Conservation (phyloP, 2,113 vertebrate genomes). For the Labeo catla region DNA sequence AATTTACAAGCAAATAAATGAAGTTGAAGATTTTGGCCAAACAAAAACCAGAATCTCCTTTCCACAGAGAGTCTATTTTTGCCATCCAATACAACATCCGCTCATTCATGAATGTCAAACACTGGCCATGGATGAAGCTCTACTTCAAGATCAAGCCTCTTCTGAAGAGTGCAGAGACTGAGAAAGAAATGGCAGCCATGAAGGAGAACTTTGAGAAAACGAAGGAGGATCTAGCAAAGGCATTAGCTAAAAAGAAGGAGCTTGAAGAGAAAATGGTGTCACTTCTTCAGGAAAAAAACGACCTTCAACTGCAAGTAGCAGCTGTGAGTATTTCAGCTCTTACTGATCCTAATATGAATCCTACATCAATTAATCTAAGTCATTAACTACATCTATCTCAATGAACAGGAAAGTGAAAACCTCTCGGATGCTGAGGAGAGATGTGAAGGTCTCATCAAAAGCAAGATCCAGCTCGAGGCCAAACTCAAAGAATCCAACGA, state of each 20-base stretch:
- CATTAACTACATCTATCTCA: no score
- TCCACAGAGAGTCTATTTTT: constrained; percentile 78
- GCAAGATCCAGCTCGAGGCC: constrained; percentile 77
- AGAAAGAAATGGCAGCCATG: constrained; percentile 83
- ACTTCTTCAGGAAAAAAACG: constrained; percentile 80
- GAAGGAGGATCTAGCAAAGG: constrained; percentile 80
- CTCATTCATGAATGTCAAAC: constrained; percentile 91
- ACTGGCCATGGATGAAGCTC: constrained; percentile 93
- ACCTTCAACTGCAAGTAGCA: constrained; percentile 77
- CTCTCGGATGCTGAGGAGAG: constrained; percentile 83
- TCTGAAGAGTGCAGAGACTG: constrained; percentile 78
- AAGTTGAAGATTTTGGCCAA: not conserved
- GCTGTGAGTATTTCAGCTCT: no score
- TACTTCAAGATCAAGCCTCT: constrained; percentile 90
- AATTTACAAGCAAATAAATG: no score
- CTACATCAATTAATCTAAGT: no score
- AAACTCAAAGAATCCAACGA: constrained; percentile 47
- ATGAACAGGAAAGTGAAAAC: constrained; percentile 76
- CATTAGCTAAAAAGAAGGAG: constrained; percentile 81
- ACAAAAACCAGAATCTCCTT: not conserved
- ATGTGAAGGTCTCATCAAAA: constrained; percentile 82
- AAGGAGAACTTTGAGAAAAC: constrained; percentile 81
- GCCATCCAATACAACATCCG: constrained; percentile 87
- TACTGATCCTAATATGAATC: no score
- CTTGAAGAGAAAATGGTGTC: constrained; percentile 84